Evolutionary conservation across 2,113 vertebrate species (phyloP).

Genomic region (Dinomys branickii): DNA sequence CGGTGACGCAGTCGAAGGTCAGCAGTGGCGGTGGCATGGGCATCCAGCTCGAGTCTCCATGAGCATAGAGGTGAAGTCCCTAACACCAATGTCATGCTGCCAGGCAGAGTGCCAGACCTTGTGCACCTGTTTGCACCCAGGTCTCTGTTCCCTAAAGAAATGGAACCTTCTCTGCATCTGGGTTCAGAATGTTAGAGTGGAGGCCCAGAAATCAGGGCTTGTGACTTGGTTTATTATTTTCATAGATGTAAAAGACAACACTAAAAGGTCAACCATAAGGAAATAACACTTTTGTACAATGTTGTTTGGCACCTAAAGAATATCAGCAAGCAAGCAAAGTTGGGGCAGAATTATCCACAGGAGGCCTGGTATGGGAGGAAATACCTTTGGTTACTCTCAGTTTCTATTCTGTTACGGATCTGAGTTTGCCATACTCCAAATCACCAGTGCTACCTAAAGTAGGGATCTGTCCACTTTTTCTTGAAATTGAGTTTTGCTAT

Average conservation of each 20-base stretch:
- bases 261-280: background rate
- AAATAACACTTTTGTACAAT: background rate
- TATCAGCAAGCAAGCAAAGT: background rate
- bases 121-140: rapidly evolving
- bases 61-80: too few relatives aligned
- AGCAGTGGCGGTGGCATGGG: background rate
- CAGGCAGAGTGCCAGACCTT: rapidly evolving
- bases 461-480: background rate
- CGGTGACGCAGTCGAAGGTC: background rate
- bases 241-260: background rate
- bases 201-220: background rate
- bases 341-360: background rate
- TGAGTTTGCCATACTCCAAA: background rate
- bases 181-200: background rate
- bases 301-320: background rate
- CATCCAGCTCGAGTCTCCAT: rapidly evolving
- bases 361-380: background rate
- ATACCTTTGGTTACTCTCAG: background rate
- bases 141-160: background rate
- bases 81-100: rapidly evolving
- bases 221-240: background rate
- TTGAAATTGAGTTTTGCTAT: background rate
- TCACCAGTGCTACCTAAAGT: background rate
- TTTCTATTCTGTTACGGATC: background rate
- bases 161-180: rapidly evolving